phyloP scores from a whole-genome alignment of 2,113 vertebrate genomes.

The Arizona elegans region DNA sequence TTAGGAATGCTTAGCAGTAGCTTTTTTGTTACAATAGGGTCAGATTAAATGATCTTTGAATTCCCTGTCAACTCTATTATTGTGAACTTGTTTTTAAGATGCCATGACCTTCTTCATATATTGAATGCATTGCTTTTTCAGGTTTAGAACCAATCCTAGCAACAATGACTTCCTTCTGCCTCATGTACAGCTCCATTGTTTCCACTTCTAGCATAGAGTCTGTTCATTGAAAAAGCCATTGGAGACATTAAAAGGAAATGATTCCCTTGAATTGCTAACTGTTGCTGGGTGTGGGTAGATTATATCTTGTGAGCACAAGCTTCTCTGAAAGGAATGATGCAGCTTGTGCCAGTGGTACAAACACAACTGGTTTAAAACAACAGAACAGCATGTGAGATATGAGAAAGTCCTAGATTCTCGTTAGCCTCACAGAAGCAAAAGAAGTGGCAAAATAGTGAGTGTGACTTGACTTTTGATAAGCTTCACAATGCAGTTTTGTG shows the following conservation, averaged over 20 bases:
- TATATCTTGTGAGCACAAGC: not conserved
- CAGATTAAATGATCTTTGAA: not conserved
- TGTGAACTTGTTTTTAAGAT: not conserved
- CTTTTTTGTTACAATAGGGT: not conserved
- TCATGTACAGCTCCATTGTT: not conserved
- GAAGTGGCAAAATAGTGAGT: not conserved
- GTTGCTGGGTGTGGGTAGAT: not conserved
- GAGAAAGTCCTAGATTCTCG: not conserved
- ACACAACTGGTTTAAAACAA: slow-evolving; percentile 2
- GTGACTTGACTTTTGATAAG: not conserved
- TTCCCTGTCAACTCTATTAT: not conserved
- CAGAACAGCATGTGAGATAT: not conserved
- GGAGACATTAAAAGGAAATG: not conserved
- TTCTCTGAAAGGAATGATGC: not conserved
- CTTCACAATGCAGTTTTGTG: not conserved
- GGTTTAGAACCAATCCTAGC: not conserved
- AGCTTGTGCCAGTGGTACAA: not conserved
- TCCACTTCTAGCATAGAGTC: not conserved
- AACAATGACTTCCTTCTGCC: not conserved
- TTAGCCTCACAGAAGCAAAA: not conserved
- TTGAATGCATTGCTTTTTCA: not conserved
- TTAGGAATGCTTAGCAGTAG: not conserved
- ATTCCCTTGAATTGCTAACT: not conserved
- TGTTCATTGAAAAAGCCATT: not conserved
- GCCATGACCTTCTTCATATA: not conserved